phyloP scores from a whole-genome alignment of 2,888 invertebrate genomes.

The Chirona hameri region DNA sequence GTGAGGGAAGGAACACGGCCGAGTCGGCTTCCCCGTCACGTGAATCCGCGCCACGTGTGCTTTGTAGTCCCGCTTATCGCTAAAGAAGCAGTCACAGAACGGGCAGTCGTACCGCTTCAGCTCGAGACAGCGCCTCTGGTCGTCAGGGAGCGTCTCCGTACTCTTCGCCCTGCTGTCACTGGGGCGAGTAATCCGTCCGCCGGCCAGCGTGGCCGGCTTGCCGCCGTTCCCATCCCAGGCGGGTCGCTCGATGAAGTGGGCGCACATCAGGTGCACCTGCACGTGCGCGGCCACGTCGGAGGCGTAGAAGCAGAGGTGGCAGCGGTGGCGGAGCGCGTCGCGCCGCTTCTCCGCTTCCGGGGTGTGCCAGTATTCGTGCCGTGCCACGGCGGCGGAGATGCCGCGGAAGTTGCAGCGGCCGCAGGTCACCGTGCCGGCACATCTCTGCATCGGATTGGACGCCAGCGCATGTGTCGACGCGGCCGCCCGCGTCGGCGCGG shows the following conservation, averaged over 20 bases:
- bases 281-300: not conserved
- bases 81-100: not conserved
- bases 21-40: not conserved
- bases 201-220: not conserved
- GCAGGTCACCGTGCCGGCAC: not conserved
- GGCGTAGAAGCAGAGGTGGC: constrained; percentile 1
- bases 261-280: not conserved
- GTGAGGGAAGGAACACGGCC: not conserved
- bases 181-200: not conserved
- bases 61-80: not conserved
- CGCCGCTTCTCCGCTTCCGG: not conserved
- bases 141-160: not conserved
- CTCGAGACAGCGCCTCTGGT: not conserved
- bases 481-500: too few relatives aligned
- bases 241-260: not conserved
- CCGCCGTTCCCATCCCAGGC: not conserved
- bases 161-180: not conserved
- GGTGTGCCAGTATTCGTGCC: not conserved
- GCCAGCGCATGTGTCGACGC: too few relatives aligned
- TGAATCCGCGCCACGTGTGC: not conserved
- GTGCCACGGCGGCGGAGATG: not conserved
- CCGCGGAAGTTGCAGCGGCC: constrained; percentile 1
- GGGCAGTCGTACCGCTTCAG: not conserved
- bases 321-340: not conserved
- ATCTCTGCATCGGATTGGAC: too few relatives aligned